These are phyloP conservation scores for Sula dactylatra DNA, from an alignment of 2,113 vertebrate genomes.

Conservation along the genomic window DNA sequence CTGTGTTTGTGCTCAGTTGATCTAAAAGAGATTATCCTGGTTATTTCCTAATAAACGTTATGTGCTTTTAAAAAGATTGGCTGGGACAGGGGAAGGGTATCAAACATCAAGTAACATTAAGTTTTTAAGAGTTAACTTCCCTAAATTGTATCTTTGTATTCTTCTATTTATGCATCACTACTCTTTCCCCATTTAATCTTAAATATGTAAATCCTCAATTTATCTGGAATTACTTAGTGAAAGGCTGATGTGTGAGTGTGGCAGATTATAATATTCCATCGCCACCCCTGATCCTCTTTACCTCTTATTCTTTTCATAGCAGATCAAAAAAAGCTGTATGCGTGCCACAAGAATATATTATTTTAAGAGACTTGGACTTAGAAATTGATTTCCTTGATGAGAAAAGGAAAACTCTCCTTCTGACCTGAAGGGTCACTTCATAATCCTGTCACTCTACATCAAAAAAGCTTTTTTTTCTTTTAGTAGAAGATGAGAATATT, in stretches of 20 bases:
- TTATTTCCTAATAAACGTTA: constrained; percentile 57
- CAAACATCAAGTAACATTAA: constrained; percentile 23
- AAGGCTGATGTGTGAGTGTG: constrained; percentile 82
- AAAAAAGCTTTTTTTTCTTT: constrained; percentile 71
- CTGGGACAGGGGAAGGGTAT: constrained; percentile 5
- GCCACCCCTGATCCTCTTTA: constrained; percentile 84
- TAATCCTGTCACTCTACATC: constrained; percentile 79
- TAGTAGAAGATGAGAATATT: constrained; percentile 79
- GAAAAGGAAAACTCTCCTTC: constrained; percentile 82
- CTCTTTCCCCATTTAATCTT: constrained; percentile 79
- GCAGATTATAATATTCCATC: constrained; percentile 84
- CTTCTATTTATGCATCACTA: constrained; percentile 68
- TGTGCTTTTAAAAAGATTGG: constrained; percentile 36
- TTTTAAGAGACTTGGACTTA: constrained; percentile 84
- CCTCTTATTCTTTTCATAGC: constrained; percentile 83
- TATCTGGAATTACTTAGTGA: constrained; percentile 84
- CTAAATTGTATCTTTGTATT: constrained; percentile 67
- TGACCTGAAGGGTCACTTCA: constrained; percentile 78
- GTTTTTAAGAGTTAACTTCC: constrained; percentile 75
- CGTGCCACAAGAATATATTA: constrained; percentile 81
- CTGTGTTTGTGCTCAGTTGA: constrained; percentile 51
- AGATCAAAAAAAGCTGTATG: constrained; percentile 78
- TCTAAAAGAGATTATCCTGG: constrained; percentile 60
- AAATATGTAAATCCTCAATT: constrained; percentile 88
- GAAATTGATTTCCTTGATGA: constrained; percentile 88